A percentile compares a stretch with the other conserved stretches of the same genome.
phyloP scores from a whole-genome alignment of 2,888 invertebrate species.

The Apoda limacodes region DNA sequence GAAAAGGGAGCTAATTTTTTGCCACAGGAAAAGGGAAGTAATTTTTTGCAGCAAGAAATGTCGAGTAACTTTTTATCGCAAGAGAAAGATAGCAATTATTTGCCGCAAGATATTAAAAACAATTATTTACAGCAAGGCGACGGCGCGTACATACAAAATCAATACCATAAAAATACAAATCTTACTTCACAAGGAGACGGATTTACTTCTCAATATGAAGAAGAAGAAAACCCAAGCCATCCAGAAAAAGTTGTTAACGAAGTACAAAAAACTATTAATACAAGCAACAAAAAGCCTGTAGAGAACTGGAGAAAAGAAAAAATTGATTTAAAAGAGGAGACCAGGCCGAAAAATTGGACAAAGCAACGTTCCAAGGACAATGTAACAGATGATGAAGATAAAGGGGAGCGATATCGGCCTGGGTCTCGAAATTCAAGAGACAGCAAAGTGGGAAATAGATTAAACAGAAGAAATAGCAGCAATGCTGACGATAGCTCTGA shows the following conservation, averaged over 20 bases:
- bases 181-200: slow-evolving; percentile 38
- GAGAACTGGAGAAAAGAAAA: slow-evolving; percentile 58
- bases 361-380: slow-evolving; percentile 46
- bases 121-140: slow-evolving; percentile 58
- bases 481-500: slow-evolving; percentile 35
- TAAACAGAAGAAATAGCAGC: slow-evolving; percentile 27
- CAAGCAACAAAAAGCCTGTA: slow-evolving; percentile 28
- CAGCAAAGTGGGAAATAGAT: slow-evolving; percentile 29
- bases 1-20: no score
- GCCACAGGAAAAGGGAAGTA: no score
- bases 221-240: slow-evolving; percentile 16
- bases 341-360: slow-evolving; percentile 41
- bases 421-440: slow-evolving; percentile 24
- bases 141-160: slow-evolving; percentile 50
- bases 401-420: slow-evolving; percentile 22
- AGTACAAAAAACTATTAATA: slow-evolving; percentile 34
- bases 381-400: slow-evolving; percentile 37
- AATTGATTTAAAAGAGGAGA: slow-evolving; percentile 35
- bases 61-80: no score
- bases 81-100: no score
- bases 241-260: slow-evolving; percentile 47
- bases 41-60: no score
- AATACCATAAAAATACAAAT: slow-evolving; percentile 30
- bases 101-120: no score
- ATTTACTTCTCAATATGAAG: slow-evolving; percentile 25